Conservation (phyloP, 2,797 vertebrate genomes). For the Muscicapa comitata region DNA sequence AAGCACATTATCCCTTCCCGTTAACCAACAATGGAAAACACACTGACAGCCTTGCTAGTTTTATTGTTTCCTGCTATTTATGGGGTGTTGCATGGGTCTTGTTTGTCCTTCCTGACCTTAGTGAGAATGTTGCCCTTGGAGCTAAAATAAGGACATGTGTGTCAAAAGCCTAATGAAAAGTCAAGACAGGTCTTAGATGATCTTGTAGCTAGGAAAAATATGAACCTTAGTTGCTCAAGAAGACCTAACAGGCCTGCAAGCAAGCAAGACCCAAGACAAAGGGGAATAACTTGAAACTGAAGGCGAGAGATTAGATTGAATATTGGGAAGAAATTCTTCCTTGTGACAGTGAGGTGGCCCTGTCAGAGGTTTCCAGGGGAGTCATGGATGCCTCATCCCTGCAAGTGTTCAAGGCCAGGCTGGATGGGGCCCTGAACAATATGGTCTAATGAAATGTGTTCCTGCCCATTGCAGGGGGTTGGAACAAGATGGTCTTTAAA, state of each 20-base stretch:
- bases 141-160: background rate
- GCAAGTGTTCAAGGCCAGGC: background rate
- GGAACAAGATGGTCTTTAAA: background rate
- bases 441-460: background rate
- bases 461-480: background rate
- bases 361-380: background rate
- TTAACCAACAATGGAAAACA: slow-evolving; percentile 35
- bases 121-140: background rate
- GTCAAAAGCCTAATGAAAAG: background rate
- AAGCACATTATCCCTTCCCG: slow-evolving; percentile 41
- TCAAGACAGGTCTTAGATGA: background rate
- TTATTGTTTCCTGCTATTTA: background rate
- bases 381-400: background rate
- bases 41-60: background rate
- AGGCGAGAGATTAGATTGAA: background rate
- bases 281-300: background rate
- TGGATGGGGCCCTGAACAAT: background rate
- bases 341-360: background rate
- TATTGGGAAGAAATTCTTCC: background rate
- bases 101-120: background rate
- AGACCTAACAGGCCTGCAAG: background rate
- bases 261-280: background rate
- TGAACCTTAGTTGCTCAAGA: background rate
- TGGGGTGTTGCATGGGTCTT: background rate
- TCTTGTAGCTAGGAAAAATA: background rate